phyloP scores from a whole-genome alignment of 1,140 invertebrate genomes.

The Bicyclus anynana region DNA sequence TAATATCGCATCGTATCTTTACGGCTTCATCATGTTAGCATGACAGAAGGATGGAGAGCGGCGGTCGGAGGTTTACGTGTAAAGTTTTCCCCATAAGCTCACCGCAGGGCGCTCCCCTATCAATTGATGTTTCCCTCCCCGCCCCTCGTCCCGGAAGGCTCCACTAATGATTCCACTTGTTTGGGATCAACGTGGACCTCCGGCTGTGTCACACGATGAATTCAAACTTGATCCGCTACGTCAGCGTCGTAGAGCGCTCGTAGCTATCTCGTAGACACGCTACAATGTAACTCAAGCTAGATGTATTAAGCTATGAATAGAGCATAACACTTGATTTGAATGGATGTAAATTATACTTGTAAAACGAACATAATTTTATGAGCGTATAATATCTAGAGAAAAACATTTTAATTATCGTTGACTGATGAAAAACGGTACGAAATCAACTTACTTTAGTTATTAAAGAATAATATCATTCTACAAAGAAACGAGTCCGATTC shows the following conservation, averaged over 20 bases:
- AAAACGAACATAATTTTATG: no score
- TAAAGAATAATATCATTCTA: no score
- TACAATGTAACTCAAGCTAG: no score
- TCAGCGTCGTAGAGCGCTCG: slow-evolving; percentile 2
- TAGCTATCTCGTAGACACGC: not conserved
- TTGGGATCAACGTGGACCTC: slow-evolving; percentile 68
- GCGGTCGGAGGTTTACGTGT: slow-evolving; percentile 56
- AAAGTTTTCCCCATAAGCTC: slow-evolving; percentile 71
- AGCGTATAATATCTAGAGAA: no score
- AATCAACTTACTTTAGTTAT: no score
- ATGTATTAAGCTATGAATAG: no score
- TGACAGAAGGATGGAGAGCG: slow-evolving; percentile 45
- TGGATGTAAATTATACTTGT: no score
- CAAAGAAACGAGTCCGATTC: no score
- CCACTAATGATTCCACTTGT: slow-evolving; percentile 75
- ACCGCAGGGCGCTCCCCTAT: slow-evolving; percentile 69
- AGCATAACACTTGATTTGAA: no score
- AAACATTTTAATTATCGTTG: no score
- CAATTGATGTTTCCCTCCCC: slow-evolving; percentile 50
- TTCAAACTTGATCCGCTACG: slow-evolving; percentile 34
- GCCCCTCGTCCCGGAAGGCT: slow-evolving; percentile 28
- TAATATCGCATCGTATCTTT: slow-evolving; percentile 6
- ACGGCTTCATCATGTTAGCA: slow-evolving; percentile 47
- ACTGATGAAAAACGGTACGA: no score
- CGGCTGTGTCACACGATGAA: slow-evolving; percentile 67